Conservation (phyloP, 2,888 invertebrate genomes). For the Euplexia lucipara region DNA sequence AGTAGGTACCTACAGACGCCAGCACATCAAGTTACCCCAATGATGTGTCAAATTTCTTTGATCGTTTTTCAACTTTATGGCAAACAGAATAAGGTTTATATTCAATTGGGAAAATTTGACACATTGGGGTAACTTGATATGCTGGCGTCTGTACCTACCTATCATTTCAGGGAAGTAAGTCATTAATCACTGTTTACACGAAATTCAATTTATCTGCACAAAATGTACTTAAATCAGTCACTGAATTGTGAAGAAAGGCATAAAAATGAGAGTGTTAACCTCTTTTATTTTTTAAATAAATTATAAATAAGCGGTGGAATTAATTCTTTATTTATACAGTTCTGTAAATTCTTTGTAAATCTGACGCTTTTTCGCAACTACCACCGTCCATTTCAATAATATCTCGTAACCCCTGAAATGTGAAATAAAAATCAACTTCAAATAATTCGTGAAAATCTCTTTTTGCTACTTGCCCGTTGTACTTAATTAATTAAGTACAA, state of each 20-base stretch:
- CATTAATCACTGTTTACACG: not conserved
- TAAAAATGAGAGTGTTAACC: not conserved
- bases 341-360: not conserved
- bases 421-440: slow-evolving; percentile 6
- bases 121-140: too few species aligned
- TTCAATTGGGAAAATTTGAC: too few species aligned
- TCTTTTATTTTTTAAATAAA: too few species aligned
- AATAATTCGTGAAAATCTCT: not conserved
- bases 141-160: too few species aligned
- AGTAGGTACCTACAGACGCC: too few species aligned
- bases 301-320: not conserved
- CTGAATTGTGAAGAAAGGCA: not conserved
- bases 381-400: slow-evolving; percentile 3
- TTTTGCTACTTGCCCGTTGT: too few species aligned
- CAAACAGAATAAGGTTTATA: too few species aligned
- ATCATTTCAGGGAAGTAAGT: not conserved
- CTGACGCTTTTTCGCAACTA: not conserved
- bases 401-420: not conserved
- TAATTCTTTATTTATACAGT: not conserved
- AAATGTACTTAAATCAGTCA: not conserved
- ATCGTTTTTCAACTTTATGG: too few species aligned
- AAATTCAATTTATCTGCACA: not conserved
- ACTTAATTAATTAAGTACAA: not conserved
- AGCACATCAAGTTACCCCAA: too few species aligned
- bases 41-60: too few species aligned